Evolutionary conservation across 2,888 invertebrate species (phyloP).

Genomic region (Atherix ibis): DNA sequence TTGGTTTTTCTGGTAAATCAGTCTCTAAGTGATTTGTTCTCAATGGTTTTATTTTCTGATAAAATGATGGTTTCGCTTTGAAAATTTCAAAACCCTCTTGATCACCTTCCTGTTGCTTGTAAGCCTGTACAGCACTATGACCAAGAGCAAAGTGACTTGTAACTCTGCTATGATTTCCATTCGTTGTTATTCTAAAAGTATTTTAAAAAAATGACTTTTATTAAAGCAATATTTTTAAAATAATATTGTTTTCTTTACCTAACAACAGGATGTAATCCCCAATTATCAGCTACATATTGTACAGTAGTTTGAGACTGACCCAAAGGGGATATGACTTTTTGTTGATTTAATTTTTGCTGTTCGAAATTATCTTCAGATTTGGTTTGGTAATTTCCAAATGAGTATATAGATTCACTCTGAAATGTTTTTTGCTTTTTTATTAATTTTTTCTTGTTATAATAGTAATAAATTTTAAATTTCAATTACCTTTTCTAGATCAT

Average conservation of each 20-base stretch:
- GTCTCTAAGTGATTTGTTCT: not conserved
- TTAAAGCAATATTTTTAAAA: slow-evolving; percentile 1
- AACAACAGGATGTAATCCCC: slow-evolving; percentile 48
- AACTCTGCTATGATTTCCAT: slow-evolving; percentile 33
- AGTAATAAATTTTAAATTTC: too few relatives aligned
- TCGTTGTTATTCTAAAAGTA: slow-evolving; percentile 26
- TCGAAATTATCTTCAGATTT: too few relatives aligned
- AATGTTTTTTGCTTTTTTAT: too few relatives aligned
- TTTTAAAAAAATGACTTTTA: not conserved
- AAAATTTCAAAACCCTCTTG: not conserved
- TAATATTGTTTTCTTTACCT: slow-evolving; percentile 13
- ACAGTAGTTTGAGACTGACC: slow-evolving; percentile 36
- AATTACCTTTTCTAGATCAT: too few relatives aligned
- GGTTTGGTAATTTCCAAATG: too few relatives aligned
- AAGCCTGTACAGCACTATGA: slow-evolving; percentile 33
- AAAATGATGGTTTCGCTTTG: not conserved
- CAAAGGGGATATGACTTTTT: too few relatives aligned
- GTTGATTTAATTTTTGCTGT: too few relatives aligned
- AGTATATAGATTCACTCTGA: too few relatives aligned
- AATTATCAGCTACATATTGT: slow-evolving; percentile 44
- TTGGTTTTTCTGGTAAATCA: too few relatives aligned
- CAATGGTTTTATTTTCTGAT: not conserved
- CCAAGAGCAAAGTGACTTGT: slow-evolving; percentile 35
- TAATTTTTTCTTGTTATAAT: too few relatives aligned
- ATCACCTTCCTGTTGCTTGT: slow-evolving; percentile 5